Percentiles rank a stretch among this genome's conserved stretches.
These are phyloP conservation scores for Leuciscus idus DNA, from an alignment of 2,113 vertebrate genomes.

Conservation along the genomic window DNA sequence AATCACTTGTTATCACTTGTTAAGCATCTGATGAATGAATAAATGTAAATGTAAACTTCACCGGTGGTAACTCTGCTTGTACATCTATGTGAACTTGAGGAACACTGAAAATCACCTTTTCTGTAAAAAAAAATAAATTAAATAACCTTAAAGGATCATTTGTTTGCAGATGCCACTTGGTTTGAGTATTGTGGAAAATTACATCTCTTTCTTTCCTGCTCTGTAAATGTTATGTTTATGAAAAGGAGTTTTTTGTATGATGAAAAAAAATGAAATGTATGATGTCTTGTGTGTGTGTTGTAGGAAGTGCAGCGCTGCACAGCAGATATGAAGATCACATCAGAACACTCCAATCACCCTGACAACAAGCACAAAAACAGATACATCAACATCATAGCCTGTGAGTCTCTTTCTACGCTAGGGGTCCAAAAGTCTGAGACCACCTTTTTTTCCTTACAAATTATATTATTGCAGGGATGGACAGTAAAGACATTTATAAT, in stretches of 20 bases:
- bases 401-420: constrained; percentile 70
- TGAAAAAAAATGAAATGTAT: neutral
- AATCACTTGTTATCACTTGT: too few species aligned
- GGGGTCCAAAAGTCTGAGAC: neutral
- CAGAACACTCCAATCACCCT: constrained; percentile 90
- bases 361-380: constrained; percentile 97
- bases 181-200: too few species aligned
- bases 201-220: neutral
- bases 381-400: constrained; percentile 94
- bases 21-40: too few species aligned
- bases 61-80: too few species aligned
- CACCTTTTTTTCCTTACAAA: neutral
- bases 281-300: constrained; percentile 36
- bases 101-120: too few species aligned
- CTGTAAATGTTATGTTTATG: neutral
- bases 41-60: too few species aligned
- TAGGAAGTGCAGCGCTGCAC: constrained; percentile 92
- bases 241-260: neutral
- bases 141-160: too few species aligned
- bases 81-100: too few species aligned
- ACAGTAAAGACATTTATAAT: neutral
- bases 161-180: too few species aligned
- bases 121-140: too few species aligned
- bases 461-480: neutral
- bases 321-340: constrained; percentile 90